Base-by-base conservation (phyloP, 37 sponge, comb jelly and placozoan species). In the Bolinopsis microptera region DNA sequence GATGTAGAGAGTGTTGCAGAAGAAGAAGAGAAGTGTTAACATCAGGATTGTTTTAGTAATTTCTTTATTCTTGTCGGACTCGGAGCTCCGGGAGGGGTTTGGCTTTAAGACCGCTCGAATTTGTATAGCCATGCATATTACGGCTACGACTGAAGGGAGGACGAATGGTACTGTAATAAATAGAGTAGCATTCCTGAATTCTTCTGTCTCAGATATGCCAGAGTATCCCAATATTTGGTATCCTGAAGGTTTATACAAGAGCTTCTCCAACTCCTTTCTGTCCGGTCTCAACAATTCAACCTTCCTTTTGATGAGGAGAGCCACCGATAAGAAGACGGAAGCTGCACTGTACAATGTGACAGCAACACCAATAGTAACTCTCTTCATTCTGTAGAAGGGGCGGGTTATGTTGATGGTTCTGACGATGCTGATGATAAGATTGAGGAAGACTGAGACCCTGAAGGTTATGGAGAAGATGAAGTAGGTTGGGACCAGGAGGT, bases 1-100 rank as follows among this genome's bases (percentile, higher is more conserved):
- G 61, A 86, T 86, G 61, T 24, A 86, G 90, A 86, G 30, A 13
- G 90, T 86, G 90, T 41, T 41, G 61, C 61, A 41, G 90, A 86
- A 28, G 61, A 86, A 86, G 90, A 86, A 77, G 33, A 86, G 48
- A 22, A 34, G 36, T 41, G 90, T 86, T 25, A 86, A 38, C 48
- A 86, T 39, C 38, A 86, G 61, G 90, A 86, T 86, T 0, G 90
- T 86, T 16, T 33, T 86, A 0, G 90, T 86, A 9, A 86, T 86
- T 48, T 86, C 35, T 1, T 38, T 35, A 22, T 86, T 40, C 1
- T 28, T 38, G 23, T 86, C 90, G 25, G 90, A 5, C 25, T 41
- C 13, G 31, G 26, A 0, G 16, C 27, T 41, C 61, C 35, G 38
- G 18, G 27, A 21, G 8, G 80, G 80, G 35, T 32, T 28, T 1